A percentile compares a stretch with the other conserved stretches of the same genome.
phyloP scores from a whole-genome alignment of 2,113 vertebrate species.

The Ailurus styani region DNA sequence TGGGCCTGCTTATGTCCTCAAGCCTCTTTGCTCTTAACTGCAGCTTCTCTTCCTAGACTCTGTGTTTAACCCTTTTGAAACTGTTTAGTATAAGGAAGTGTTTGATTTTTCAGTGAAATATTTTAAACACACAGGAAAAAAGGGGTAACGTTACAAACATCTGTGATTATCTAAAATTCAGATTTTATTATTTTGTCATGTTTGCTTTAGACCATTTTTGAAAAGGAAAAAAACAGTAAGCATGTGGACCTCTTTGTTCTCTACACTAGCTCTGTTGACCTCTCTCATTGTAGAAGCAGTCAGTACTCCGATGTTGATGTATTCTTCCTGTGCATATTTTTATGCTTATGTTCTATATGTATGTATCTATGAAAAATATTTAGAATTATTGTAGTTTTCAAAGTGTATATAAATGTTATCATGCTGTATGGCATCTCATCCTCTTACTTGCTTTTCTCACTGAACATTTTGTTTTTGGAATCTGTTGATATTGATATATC shows the following conservation, averaged over 20 bases:
- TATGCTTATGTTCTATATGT: neutral
- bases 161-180: neutral
- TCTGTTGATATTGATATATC: neutral
- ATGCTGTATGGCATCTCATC: neutral
- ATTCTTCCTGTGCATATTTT: neutral
- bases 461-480: neutral
- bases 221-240: neutral
- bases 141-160: neutral
- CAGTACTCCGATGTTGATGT: neutral
- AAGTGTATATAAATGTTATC: neutral
- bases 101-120: neutral
- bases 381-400: neutral
- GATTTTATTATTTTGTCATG: neutral
- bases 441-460: neutral
- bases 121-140: neutral
- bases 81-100: neutral
- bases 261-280: neutral
- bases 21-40: neutral
- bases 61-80: neutral
- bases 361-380: neutral
- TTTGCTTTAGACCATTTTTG: neutral
- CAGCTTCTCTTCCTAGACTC: neutral
- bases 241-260: neutral
- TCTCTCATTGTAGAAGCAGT: neutral
- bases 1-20: neutral